Evolutionary conservation across 1,140 invertebrate species (phyloP).

Genomic region (Cardiocondyla obscurior): DNA sequence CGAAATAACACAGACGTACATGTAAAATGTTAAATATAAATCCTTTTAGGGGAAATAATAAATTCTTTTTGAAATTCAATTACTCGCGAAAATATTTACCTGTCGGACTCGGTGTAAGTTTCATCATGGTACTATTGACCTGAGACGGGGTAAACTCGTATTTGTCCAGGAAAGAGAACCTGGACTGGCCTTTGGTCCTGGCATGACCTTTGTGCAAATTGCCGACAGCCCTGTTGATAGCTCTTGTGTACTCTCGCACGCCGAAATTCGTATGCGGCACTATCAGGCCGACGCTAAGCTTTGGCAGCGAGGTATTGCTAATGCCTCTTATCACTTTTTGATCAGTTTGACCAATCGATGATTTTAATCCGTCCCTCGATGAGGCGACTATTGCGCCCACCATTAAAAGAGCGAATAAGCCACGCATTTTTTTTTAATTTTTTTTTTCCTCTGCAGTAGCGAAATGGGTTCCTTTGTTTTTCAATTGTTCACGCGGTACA

Average conservation of each 20-base stretch:
- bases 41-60: too few relatives aligned
- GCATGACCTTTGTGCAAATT: conserved; percentile 85
- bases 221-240: conserved; percentile 87
- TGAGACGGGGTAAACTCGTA: conserved; percentile 86
- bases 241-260: conserved; percentile 87
- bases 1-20: too few relatives aligned
- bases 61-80: background rate
- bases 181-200: conserved; percentile 73
- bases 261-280: conserved; percentile 88
- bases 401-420: conserved; percentile 64
- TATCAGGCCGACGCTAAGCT: conserved; percentile 86
- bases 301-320: conserved; percentile 64
- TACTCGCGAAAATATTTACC: conserved; percentile 83
- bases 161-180: conserved; percentile 86
- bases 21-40: too few relatives aligned
- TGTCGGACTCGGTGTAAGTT: conserved; percentile 90
- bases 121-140: conserved; percentile 88
- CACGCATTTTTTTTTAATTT: conserved; percentile 75
- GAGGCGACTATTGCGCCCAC: conserved; percentile 67
- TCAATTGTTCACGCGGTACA: too few relatives aligned
- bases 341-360: background rate
- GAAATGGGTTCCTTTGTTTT: background rate
- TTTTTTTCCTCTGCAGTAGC: conserved; percentile 43
- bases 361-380: conserved; percentile 46
- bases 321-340: conserved; percentile 21